Evolutionary conservation across 2,888 invertebrate species (phyloP), one percentile per base, ranked within the genome.

Genomic region (Catocala sponsa): DNA sequence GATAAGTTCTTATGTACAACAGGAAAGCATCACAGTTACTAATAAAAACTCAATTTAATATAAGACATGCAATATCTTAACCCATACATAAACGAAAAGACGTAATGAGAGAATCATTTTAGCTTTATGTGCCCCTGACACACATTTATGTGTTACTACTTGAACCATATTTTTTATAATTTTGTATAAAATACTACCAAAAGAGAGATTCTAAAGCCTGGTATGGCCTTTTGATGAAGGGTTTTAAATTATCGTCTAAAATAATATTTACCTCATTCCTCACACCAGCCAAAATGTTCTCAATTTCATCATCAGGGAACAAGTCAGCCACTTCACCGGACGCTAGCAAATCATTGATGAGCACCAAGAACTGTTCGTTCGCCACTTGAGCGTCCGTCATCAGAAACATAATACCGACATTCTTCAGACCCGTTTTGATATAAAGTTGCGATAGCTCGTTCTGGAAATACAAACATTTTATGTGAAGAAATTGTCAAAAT

Each of bases 381-480:
- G 98, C 97, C 0, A 99, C 98, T 94, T 99, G 99, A 5, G 99
- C 99, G 88, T 99, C 99, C 0, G 99, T 99, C 98, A 99, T 98
- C 12, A 99, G 93, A 86, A 99, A 99, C 96, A 99, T 98, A 47
- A 97, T 98, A 10, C 99, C 99, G 7, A 99, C 96, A 88, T 98
- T 98, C 88, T 99, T 99, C 41, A 99, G 87, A 0, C 99, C 99
- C 0, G 98, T 97, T 89, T 99, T 99, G 57, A 98, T 93, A 85
- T 99, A 99, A 0, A 99, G 93, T 0, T 96, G 96, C 2, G 98
- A 97, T 58, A 99, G 92, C 89, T 99, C 99, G 68, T 96, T 95
- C 96, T 97, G 74, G 35, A 89, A 89, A 62, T 0, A 35, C 15
- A 12, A 15, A 11, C 12, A 41, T 15, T 2, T 38, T 42, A 42